Evolutionary conservation across 2,113 vertebrate genomes (phyloP).

Genomic region (Channa maculata): DNA sequence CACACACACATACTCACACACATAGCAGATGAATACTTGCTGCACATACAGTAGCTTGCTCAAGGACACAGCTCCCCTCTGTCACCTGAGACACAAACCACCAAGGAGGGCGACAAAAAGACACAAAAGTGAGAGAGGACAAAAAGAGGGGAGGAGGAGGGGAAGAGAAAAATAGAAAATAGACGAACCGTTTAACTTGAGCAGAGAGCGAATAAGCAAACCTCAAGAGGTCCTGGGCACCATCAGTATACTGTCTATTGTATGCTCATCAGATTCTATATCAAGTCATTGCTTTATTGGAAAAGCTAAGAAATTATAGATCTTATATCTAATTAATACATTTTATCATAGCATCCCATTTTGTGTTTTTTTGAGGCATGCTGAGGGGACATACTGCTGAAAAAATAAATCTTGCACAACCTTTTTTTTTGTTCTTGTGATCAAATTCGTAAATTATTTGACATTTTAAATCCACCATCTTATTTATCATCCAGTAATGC

Average conservation of each 20-base stretch:
- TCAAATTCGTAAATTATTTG: too few relatives aligned
- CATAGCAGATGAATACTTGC: conserved; percentile 52
- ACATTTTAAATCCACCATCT: too few relatives aligned
- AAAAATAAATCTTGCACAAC: neutral
- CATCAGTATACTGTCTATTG: too few relatives aligned
- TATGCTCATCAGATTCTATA: too few relatives aligned
- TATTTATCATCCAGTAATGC: neutral
- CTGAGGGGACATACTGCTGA: neutral
- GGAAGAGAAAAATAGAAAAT: conserved; percentile 29
- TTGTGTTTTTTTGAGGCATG: neutral
- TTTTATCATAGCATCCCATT: neutral
- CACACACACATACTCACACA: conserved; percentile 11
- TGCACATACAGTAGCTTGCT: conserved; percentile 61
- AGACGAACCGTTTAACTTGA: conserved; percentile 25
- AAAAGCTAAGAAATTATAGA: too few relatives aligned
- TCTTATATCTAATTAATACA: too few relatives aligned
- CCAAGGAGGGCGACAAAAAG: conserved; percentile 10
- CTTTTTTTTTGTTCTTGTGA: too few relatives aligned
- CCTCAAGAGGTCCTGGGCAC: too few relatives aligned
- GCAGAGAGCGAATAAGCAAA: neutral
- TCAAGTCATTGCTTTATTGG: too few relatives aligned
- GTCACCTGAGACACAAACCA: conserved; percentile 65
- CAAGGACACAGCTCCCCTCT: conserved; percentile 68
- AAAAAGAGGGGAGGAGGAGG: conserved; percentile 3
- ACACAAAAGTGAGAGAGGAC: conserved; percentile 8